Evolutionary conservation across 2,888 invertebrate genomes (phyloP).

Genomic region (Serrognathus titanus): DNA sequence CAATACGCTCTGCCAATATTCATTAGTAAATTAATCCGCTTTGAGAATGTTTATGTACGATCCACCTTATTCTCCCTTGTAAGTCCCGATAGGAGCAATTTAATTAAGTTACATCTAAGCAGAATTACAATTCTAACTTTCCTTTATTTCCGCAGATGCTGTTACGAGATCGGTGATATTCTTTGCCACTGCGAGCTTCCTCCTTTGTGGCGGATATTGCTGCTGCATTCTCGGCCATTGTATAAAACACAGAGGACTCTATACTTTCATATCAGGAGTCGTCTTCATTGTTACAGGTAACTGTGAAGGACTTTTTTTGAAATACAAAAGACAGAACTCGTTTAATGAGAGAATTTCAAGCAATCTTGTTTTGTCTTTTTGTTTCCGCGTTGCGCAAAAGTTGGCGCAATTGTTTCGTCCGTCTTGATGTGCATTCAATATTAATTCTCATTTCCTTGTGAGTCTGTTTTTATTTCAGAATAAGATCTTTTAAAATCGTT

Average conservation of each 20-base stretch:
- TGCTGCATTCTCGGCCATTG: slow-evolving; percentile 80
- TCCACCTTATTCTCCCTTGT: background rate
- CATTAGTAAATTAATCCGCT: too few species aligned
- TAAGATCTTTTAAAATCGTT: too few species aligned
- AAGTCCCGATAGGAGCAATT: background rate
- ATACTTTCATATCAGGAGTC: slow-evolving; percentile 82
- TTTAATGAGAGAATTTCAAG: too few species aligned
- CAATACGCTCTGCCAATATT: too few species aligned
- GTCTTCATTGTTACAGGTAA: slow-evolving; percentile 86
- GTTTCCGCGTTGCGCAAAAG: too few species aligned
- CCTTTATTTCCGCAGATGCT: slow-evolving; percentile 63
- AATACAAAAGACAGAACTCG: background rate
- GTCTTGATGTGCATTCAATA: too few species aligned
- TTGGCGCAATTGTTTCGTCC: too few species aligned
- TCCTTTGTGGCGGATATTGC: slow-evolving; percentile 74
- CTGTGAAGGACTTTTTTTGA: background rate
- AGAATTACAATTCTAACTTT: background rate
- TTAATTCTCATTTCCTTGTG: too few species aligned
- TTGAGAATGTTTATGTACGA: too few species aligned
- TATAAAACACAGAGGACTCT: slow-evolving; percentile 70
- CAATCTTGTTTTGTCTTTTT: too few species aligned
- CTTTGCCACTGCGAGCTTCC: slow-evolving; percentile 71
- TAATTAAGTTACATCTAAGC: slow-evolving; percentile 1
- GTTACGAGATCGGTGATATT: slow-evolving; percentile 83
- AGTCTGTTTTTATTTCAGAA: too few species aligned